Conservation (phyloP, 2,797 vertebrate genomes). For the Acrossocheilus fasciatus region DNA sequence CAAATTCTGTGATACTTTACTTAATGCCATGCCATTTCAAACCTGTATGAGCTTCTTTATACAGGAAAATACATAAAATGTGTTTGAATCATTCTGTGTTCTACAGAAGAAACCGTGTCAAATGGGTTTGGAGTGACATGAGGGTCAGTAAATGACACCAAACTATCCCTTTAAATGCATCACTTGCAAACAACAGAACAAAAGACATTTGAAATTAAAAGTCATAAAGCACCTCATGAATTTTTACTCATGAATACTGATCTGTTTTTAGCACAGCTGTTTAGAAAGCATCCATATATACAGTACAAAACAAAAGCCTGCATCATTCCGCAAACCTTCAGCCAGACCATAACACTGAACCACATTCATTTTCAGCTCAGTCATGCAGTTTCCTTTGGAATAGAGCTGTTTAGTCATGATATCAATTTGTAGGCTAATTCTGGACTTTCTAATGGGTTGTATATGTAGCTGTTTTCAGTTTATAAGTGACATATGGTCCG, state of each 20-base stretch:
- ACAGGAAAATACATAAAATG: not conserved
- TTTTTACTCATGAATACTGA: not conserved
- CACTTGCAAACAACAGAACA: constrained; percentile 13
- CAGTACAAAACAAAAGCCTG: constrained; percentile 8
- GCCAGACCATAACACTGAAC: not conserved
- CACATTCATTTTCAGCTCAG: not conserved
- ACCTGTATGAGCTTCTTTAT: not conserved
- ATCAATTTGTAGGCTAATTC: not conserved
- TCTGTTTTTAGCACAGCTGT: not conserved
- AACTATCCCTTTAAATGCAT: not conserved
- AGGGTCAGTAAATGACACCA: not conserved
- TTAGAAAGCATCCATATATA: constrained; percentile 27
- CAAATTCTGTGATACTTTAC: not conserved
- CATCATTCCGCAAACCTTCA: not conserved
- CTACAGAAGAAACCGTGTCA: not conserved
- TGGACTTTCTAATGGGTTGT: not conserved
- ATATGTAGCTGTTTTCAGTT: not conserved
- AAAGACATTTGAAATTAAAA: constrained; percentile 14
- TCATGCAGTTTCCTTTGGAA: not conserved
- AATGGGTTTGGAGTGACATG: not conserved
- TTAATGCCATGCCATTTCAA: not conserved
- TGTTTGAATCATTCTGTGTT: not conserved
- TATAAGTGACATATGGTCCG: not conserved
- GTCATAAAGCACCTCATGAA: not conserved
- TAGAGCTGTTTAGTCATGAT: not conserved